These are phyloP conservation scores for Gymnogyps californianus DNA, from an alignment of 2,113 vertebrate genomes.

Conservation along the genomic window DNA sequence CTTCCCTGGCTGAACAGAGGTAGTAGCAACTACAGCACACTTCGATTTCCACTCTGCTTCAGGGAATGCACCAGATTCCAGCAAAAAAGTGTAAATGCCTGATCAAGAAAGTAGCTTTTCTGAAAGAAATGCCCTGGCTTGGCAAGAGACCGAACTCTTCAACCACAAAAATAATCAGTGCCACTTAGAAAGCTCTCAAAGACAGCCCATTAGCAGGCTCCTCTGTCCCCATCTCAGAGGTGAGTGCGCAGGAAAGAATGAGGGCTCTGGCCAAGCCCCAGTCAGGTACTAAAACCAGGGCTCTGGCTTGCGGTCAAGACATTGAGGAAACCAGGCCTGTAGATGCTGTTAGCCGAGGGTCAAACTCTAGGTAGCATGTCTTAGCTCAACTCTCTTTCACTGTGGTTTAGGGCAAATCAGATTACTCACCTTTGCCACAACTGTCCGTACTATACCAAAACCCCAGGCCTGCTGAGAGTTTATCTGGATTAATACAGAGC, in stretches of 20 bases:
- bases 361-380: not conserved
- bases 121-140: not conserved
- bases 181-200: rapidly evolving
- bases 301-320: not conserved
- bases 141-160: not conserved
- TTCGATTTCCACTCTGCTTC: not conserved
- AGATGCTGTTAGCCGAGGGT: not conserved
- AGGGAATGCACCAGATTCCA: not conserved
- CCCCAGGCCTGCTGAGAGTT: not conserved
- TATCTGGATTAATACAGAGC: not conserved
- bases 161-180: not conserved
- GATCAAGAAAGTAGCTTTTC: not conserved
- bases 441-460: rapidly evolving
- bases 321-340: not conserved
- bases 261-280: not conserved
- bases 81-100: rapidly evolving
- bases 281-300: not conserved
- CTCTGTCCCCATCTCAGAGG: not conserved
- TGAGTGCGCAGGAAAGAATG: not conserved
- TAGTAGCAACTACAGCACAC: not conserved
- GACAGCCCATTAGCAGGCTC: not conserved
- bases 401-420: not conserved
- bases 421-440: not conserved
- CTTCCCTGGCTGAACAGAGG: not conserved
- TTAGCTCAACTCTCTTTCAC: not conserved